phyloP scores from a whole-genome alignment of 2,797 vertebrate species.

The Lagodon rhomboides region DNA sequence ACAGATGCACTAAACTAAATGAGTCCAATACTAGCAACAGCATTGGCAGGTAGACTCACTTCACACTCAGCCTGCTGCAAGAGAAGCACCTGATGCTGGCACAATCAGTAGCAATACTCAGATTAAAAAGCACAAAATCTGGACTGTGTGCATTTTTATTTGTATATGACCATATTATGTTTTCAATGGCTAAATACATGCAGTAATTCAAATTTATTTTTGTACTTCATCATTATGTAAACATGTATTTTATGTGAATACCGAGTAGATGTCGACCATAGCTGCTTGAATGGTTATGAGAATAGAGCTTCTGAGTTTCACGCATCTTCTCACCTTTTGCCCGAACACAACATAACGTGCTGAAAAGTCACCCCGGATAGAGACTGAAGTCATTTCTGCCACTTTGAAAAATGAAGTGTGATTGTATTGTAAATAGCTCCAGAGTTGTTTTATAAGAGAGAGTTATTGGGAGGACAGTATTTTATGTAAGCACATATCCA shows the following conservation, averaged over 20 bases:
- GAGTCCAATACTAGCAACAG: slow-evolving; percentile 52
- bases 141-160: slow-evolving; percentile 71
- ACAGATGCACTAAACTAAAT: slow-evolving; percentile 73
- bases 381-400: slow-evolving; percentile 43
- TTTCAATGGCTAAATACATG: slow-evolving; percentile 68
- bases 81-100: slow-evolving; percentile 79
- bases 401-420: slow-evolving; percentile 53
- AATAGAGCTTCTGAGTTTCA: slow-evolving; percentile 54
- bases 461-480: slow-evolving; percentile 69
- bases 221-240: slow-evolving; percentile 78
- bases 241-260: slow-evolving; percentile 82
- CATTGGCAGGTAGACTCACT: slow-evolving; percentile 47
- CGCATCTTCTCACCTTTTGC: slow-evolving; percentile 53
- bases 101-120: slow-evolving; percentile 79
- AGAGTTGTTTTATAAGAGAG: slow-evolving; percentile 82
- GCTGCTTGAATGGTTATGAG: slow-evolving; percentile 69
- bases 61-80: slow-evolving; percentile 35
- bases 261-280: slow-evolving; percentile 59
- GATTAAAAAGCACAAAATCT: slow-evolving; percentile 81
- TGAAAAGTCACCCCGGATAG: slow-evolving; percentile 21
- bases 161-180: slow-evolving; percentile 73
- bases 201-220: slow-evolving; percentile 85
- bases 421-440: slow-evolving; percentile 85
- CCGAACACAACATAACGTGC: slow-evolving; percentile 26
- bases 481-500: slow-evolving; percentile 69